Evolutionary conservation across 2,888 invertebrate genomes (phyloP), one percentile per base, ranked within the genome.

Genomic region (Xylota sylvarum): DNA sequence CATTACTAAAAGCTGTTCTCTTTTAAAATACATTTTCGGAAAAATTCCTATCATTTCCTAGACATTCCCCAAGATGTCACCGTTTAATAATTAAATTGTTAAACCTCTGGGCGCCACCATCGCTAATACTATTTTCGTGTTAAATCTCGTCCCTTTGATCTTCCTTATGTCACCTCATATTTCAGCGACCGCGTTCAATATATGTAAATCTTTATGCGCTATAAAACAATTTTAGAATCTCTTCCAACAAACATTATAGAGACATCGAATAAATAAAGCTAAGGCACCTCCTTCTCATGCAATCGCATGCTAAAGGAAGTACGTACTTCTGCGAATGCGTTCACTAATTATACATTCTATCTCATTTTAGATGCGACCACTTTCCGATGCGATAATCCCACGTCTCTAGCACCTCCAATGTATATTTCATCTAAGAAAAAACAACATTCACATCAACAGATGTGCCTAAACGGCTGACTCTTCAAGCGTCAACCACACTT

Each of bases 401-500:
- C 14, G 17, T 37, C 37, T 12, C 17, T 60, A 17, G 62, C 62
- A 70, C 46, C 27, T 40, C 37, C 5, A 40, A 7, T 2, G 12
- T 17, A 10, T 7, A 5, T 23, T 43, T 14, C 43, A 56, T 43
- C 5, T 27, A 30, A 27, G 10, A 46, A 65, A 50, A 60, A 37
- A 35, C 30, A 6, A 40, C 14, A 30, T 56, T 70, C 55, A 30
- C 17, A 62, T 37, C 48, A 43, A 17, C 55, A 70, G 46, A 70
- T 79, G 62, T 56, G 5, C 43, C n/a, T 32, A 43, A 4, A 17
- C 35, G 17, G 30, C 30, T 67, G 58, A 30, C 40, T 46, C 12
- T 40, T 43, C 52, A 62, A 62, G 56, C 48, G 37, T 35, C 72
- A 79, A 32, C 32, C 43, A 10, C 43, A 58, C 52, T 60, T 14